A percentile compares a stretch with the other conserved stretches of the same genome.
phyloP scores from a whole-genome alignment of 2,888 invertebrate genomes.

The Unio delphinus region DNA sequence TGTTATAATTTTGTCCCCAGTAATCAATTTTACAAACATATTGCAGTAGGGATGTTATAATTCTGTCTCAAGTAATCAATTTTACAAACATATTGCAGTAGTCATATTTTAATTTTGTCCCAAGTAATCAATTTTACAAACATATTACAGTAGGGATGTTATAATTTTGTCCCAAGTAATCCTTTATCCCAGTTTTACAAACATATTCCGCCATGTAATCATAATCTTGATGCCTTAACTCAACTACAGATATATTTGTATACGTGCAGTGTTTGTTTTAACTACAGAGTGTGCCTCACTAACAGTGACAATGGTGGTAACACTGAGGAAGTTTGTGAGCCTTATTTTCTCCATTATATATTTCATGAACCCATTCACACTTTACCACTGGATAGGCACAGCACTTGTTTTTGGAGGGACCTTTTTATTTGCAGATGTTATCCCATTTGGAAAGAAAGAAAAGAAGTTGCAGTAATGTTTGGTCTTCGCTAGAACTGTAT shows the following conservation, averaged over 20 bases:
- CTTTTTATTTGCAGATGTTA: conserved; percentile 82
- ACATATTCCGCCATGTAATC: background rate
- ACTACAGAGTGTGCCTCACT: conserved; percentile 95
- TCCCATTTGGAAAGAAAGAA: conserved; percentile 19
- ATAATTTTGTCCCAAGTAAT: too few species aligned
- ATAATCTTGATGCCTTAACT: conserved; percentile 34
- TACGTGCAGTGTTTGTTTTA: conserved; percentile 93
- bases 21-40: too few species aligned
- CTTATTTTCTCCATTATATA: conserved; percentile 95
- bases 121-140: too few species aligned
- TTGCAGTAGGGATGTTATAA: too few species aligned
- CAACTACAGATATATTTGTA: conserved; percentile 82
- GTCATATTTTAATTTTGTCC: too few species aligned
- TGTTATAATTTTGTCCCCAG: too few species aligned
- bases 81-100: too few species aligned
- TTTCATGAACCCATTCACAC: conserved; percentile 94
- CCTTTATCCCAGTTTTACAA: background rate
- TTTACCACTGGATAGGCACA: conserved; percentile 92
- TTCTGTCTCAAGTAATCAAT: too few species aligned
- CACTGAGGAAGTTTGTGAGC: conserved; percentile 94
- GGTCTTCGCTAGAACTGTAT: too few species aligned
- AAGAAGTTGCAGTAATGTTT: background rate
- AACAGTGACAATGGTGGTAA: conserved; percentile 95
- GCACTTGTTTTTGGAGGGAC: conserved; percentile 93
- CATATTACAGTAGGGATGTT: too few species aligned